These are phyloP conservation scores for Dermochelys coriacea DNA, from an alignment of 2,797 vertebrate genomes.

Conservation along the genomic window DNA sequence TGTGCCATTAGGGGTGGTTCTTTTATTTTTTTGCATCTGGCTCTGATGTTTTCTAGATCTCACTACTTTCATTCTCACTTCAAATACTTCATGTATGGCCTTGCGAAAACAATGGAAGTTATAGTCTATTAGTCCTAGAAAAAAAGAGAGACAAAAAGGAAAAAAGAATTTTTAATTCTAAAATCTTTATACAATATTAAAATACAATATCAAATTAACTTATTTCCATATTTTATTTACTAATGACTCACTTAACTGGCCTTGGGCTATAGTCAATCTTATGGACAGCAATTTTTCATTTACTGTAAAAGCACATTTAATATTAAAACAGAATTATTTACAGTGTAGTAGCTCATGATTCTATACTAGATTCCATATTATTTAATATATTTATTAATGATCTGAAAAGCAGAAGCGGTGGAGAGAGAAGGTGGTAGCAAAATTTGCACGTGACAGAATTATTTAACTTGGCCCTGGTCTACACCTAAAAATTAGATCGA, in stretches of 20 bases:
- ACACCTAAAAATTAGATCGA: background rate
- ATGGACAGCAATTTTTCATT: background rate
- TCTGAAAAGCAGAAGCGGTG: background rate
- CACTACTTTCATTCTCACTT: slow-evolving; percentile 91
- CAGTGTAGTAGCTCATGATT: background rate
- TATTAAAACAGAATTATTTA: background rate
- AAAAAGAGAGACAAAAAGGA: slow-evolving; percentile 32
- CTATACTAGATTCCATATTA: background rate
- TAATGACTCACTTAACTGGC: background rate
- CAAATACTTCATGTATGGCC: slow-evolving; percentile 97
- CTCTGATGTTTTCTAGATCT: slow-evolving; percentile 90
- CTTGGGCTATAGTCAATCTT: background rate
- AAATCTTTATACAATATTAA: background rate
- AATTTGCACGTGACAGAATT: background rate
- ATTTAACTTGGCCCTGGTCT: background rate
- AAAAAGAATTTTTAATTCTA: slow-evolving; percentile 29
- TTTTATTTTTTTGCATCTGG: slow-evolving; percentile 88
- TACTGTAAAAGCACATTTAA: background rate
- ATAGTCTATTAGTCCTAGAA: slow-evolving; percentile 94
- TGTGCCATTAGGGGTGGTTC: slow-evolving; percentile 85
- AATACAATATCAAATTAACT: background rate
- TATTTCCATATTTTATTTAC: background rate
- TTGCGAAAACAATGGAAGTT: slow-evolving; percentile 98
- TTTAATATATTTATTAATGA: background rate
- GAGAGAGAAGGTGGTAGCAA: background rate